phyloP scores from a whole-genome alignment of 2,113 vertebrate species.

The Poicephalus gulielmi region DNA sequence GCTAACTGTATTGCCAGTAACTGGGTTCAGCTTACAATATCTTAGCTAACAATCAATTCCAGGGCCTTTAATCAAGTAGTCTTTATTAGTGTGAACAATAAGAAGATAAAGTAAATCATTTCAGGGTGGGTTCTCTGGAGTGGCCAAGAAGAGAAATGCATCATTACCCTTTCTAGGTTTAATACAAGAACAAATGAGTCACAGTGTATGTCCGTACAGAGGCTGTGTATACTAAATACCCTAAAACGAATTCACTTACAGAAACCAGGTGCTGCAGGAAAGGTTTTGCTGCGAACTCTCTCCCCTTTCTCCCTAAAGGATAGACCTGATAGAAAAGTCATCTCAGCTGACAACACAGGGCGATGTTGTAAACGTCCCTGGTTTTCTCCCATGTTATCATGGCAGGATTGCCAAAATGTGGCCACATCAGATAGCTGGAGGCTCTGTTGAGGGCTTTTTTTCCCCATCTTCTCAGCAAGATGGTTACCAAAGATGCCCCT shows the following conservation, averaged over 20 bases:
- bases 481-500: background rate
- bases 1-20: background rate
- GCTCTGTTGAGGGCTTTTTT: background rate
- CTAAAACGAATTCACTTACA: background rate
- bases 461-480: background rate
- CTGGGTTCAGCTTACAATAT: background rate
- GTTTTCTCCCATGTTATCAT: background rate
- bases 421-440: background rate
- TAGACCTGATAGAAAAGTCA: background rate
- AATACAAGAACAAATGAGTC: background rate
- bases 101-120: conserved; percentile 1
- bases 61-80: background rate
- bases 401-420: background rate
- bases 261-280: background rate
- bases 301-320: background rate
- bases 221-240: background rate
- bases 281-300: background rate
- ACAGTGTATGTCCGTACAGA: background rate
- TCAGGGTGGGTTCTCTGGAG: background rate
- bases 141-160: background rate
- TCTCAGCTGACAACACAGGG: background rate
- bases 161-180: background rate
- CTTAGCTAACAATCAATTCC: background rate
- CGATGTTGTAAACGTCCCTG: background rate
- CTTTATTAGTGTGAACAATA: background rate